Evolutionary conservation across 2,888 invertebrate genomes (phyloP), one percentile per base, ranked within the genome.

Genomic region (Cryptus viduatorius): DNA sequence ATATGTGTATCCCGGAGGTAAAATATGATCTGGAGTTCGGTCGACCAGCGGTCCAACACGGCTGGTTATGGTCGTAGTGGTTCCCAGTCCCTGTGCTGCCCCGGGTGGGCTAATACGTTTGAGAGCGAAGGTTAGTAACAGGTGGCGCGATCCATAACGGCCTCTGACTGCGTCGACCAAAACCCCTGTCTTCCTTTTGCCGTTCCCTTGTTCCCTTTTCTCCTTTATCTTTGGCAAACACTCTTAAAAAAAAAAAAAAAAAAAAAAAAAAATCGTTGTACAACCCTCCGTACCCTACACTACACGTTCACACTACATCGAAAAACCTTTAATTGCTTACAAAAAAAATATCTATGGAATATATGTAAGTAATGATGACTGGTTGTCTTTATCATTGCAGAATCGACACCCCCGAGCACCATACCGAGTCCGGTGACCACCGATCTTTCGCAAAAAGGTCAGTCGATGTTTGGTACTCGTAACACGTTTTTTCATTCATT

Each of bases 371-470:
- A 37, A 4, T 37, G 37, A 4, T 37, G 37, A 37, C 37, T 37
- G 0, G 37, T 37, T 37, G 37, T 37, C 37, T 37, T 37, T 37
- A 4, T 37, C 4, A 24, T 94, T 94, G 81, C 94, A 97, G 97
- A 96, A 90, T 97, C 97, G 48, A 95, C 96, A 88, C 97, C 97
- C 77, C 97, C 97, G 71, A 97, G 97, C 81, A 97, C 97, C 73
- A 96, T 96, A 87, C 96, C 97, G 81, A 96, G 96, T 91, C 97
- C 97, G 67, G 96, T 96, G 84, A 97, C 97, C 82, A 96, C 96
- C 79, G 95, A 95, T 90, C 94, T 95, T 84, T 93, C 94, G 81
- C 94, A 94, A 83, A 93, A 92, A 92, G 91, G 93, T 93, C 85
- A 92, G 91, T 56, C 44, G 19, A 65, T 50, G 59, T 68, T 12